Evolutionary conservation across 2,797 vertebrate species (phyloP), one percentile per base, ranked within the genome.

Genomic region (Cottoperca gobio): DNA sequence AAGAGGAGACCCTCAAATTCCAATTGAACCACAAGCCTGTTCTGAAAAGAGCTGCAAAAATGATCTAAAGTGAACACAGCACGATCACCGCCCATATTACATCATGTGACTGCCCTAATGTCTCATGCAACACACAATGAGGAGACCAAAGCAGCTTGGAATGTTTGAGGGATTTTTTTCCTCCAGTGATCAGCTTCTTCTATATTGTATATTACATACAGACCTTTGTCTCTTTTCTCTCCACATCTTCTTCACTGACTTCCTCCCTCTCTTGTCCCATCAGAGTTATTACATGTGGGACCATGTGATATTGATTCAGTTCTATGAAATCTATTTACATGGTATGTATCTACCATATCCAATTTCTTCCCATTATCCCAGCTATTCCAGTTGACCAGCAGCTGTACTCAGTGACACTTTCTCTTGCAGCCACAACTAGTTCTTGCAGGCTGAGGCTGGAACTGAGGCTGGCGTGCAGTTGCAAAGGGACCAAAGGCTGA

Each of bases 391-490:
- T 12, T 55, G 26, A 79, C 64, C 77, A 83, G 50, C 77, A 79
- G 75, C 76, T 82, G 84, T 69, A 68, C 67, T 28, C 16, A 64
- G 10, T 69, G 53, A 62, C 46, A 59, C 78, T 76, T 58, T 45
- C 73, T 17, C 53, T 42, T 74, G 54, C 76, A 73, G 78, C 35
- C 46, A 76, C 61, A 86, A 84, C 90, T 90, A 87, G 90, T 92
- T 92, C 54, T 60, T 16, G 21, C 91, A 90, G 84, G 86, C 52
- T 89, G 40, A 43, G 39, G 61, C 87, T 83, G 75, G 85, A 89
- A 45, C 28, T 72, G 64, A 70, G 54, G 68, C 63, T 12, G 81
- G 26, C 3, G 13, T 46, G 58, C n/a, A 12, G 53, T 26, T 60
- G 31, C 33, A 73, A 57, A 21, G 21, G 33, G 74, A 76, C 67